phyloP scores from a whole-genome alignment of 2,113 vertebrate genomes.

The Neogobius melanostomus region DNA sequence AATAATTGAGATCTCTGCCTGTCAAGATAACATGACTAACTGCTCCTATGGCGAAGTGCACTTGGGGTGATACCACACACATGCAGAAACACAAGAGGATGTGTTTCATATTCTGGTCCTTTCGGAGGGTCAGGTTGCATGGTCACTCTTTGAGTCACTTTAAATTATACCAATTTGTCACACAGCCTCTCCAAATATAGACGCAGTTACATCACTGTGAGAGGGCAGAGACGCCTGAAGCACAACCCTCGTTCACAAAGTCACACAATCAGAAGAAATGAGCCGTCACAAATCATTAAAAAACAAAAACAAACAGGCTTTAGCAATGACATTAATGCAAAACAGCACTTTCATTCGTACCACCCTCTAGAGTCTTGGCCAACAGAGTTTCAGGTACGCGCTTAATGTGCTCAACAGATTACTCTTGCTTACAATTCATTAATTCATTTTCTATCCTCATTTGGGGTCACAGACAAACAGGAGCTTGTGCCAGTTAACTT shows the following conservation, averaged over 20 bases:
- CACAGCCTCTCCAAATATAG: constrained; percentile 29
- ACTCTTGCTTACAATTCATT: not conserved
- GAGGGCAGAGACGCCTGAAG: not conserved
- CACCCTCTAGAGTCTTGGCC: not conserved
- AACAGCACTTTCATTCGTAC: not conserved
- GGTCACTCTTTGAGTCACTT: constrained; percentile 20
- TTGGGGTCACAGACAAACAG: not conserved
- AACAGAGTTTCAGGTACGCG: not conserved
- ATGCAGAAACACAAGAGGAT: constrained; percentile 3
- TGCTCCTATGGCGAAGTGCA: not conserved
- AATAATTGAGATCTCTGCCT: not conserved
- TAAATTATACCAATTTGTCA: constrained; percentile 25
- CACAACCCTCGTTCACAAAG: constrained; percentile 3
- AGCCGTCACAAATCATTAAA: not conserved
- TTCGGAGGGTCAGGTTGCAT: constrained; percentile 1
- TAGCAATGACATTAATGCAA: not conserved
- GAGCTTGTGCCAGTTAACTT: not conserved
- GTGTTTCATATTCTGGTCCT: constrained; percentile 25
- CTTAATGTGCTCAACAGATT: not conserved
- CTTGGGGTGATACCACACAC: constrained; percentile 4
- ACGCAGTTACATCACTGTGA: constrained; percentile 18
- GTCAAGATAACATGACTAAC: constrained; percentile 5
- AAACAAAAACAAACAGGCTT: not conserved
- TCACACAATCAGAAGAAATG: not conserved
- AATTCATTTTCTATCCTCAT: not conserved